These are phyloP conservation scores for Prunella strophiata DNA, from an alignment of 2,797 vertebrate species.

Conservation along the genomic window DNA sequence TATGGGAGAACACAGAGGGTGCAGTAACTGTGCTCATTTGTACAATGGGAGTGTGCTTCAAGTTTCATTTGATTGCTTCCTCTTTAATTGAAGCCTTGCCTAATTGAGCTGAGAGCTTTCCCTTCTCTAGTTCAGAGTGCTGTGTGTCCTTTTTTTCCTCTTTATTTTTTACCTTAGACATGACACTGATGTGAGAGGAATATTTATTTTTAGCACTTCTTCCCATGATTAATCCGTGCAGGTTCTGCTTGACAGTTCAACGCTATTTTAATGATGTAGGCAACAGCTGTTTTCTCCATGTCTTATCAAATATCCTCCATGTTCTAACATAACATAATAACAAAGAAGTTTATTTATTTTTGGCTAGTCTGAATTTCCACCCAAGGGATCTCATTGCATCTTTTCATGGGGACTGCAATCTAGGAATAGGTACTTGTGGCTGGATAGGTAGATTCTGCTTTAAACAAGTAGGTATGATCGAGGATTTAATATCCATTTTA, in stretches of 20 bases:
- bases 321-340: conserved; percentile 43
- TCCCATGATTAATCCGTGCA: conserved; percentile 6
- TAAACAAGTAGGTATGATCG: not conserved
- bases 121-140: not conserved
- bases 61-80: not conserved
- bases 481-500: not conserved
- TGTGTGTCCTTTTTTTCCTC: not conserved
- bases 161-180: not conserved
- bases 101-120: not conserved
- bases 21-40: not conserved
- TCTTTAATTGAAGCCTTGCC: not conserved
- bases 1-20: not conserved
- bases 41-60: not conserved
- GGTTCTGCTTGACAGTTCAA: not conserved
- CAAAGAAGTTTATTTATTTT: conserved; percentile 23
- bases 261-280: conserved; percentile 5
- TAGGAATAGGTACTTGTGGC: conserved; percentile 27
- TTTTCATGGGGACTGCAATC: conserved; percentile 15
- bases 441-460: not conserved
- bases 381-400: not conserved
- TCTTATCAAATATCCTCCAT: conserved; percentile 45
- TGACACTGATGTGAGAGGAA: not conserved
- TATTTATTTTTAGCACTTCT: conserved; percentile 41
- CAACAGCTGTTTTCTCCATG: conserved; percentile 55
- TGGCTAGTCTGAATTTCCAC: not conserved